These are phyloP conservation scores for Ephydatia muelleri DNA, from an alignment of 37 sponge, comb jelly and placozoan genomes.

Conservation along the genomic window DNA sequence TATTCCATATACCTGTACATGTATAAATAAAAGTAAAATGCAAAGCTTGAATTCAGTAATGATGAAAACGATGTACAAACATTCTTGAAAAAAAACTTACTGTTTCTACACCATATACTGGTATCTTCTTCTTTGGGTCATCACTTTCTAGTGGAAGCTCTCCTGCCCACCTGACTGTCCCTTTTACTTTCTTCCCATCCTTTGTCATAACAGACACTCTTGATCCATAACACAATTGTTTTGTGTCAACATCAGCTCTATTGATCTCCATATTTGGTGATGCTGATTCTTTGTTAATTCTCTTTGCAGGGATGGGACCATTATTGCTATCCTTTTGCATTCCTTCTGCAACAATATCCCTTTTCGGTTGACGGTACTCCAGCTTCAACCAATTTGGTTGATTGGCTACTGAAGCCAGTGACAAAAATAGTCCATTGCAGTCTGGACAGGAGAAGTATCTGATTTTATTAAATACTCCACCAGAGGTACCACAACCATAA, in stretches of 20 bases:
- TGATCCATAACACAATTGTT: not conserved
- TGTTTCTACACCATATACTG: slow-evolving; percentile 9
- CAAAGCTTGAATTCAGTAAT: no score
- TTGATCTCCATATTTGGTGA: not conserved
- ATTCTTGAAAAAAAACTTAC: not conserved
- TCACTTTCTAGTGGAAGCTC: not conserved
- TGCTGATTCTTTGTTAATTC: not conserved
- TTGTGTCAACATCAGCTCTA: not conserved
- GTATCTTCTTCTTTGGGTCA: not conserved
- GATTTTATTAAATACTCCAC: slow-evolving; percentile 21
- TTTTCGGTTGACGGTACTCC: not conserved
- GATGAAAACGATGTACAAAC: not conserved
- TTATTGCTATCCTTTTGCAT: not conserved
- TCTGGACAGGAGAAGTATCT: slow-evolving; percentile 53
- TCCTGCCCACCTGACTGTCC: not conserved
- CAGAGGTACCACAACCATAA: slow-evolving; percentile 28
- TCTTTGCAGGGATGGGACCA: not conserved
- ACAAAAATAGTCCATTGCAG: slow-evolving; percentile 59
- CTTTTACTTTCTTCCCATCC: not conserved
- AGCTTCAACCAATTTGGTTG: not conserved
- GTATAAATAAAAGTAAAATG: no score
- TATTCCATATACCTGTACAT: no score
- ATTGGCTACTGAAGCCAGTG: slow-evolving; percentile 14
- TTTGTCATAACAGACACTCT: not conserved
- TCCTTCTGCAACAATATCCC: not conserved